Percentiles rank a stretch among this genome's conserved stretches.
Conservation (phyloP, 2,888 invertebrate species). For the Drosophila quasianomalipes region DNA sequence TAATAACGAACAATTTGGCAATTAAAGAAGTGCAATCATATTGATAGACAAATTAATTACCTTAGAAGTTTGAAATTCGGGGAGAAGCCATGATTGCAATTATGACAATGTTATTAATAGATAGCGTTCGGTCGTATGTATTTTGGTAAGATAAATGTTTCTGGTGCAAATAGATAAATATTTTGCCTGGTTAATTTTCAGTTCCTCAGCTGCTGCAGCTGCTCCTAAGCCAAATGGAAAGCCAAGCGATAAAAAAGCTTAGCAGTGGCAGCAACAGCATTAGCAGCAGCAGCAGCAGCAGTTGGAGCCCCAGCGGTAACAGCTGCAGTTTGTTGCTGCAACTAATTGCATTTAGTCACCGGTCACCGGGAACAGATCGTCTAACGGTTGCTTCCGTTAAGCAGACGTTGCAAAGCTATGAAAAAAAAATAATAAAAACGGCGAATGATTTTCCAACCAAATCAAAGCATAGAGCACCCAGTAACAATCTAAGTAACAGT, state of each 20-base stretch:
- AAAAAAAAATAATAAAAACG: slow-evolving; percentile 24
- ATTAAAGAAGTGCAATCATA: background rate
- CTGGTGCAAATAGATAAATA: slow-evolving; percentile 38
- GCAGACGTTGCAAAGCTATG: slow-evolving; percentile 55
- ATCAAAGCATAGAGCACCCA: slow-evolving; percentile 72
- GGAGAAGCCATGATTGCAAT: background rate
- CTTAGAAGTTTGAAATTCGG: background rate
- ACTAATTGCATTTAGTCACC: slow-evolving; percentile 77
- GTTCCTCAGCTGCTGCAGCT: slow-evolving; percentile 38
- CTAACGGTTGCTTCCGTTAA: slow-evolving; percentile 79
- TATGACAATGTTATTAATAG: slow-evolving; percentile 2
- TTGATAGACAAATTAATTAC: background rate
- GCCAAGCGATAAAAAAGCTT: slow-evolving; percentile 36
- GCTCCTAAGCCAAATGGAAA: slow-evolving; percentile 73
- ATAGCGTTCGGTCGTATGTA: slow-evolving; percentile 4
- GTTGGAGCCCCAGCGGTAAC: slow-evolving; percentile 42
- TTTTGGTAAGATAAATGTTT: slow-evolving; percentile 27
- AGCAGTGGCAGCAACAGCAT: slow-evolving; percentile 4
- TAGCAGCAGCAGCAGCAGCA: slow-evolving; percentile 10
- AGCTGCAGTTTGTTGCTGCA: slow-evolving; percentile 77
- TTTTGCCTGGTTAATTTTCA: slow-evolving; percentile 58
- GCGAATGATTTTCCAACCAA: slow-evolving; percentile 65
- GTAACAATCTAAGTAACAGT: slow-evolving; percentile 60
- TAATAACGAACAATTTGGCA: background rate
- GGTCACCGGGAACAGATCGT: slow-evolving; percentile 65